These are phyloP conservation scores for Luscinia megarhynchos DNA, from an alignment of 2,797 vertebrate genomes.

Conservation along the genomic window DNA sequence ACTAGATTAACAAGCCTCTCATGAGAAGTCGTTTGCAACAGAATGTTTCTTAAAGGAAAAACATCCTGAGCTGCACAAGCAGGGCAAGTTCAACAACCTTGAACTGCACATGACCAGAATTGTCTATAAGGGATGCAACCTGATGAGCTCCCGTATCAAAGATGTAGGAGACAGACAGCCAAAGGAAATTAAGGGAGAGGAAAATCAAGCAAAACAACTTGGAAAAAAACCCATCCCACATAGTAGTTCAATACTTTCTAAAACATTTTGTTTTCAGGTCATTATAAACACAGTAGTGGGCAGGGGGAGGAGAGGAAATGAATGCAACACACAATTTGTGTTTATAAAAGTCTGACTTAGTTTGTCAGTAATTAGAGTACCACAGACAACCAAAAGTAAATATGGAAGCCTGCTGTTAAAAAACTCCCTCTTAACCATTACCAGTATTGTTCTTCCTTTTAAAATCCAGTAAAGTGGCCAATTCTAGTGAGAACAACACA, in stretches of 20 bases:
- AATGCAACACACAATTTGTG: accelerated
- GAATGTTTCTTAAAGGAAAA: background rate
- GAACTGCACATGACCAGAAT: background rate
- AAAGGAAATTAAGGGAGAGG: background rate
- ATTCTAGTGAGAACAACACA: background rate
- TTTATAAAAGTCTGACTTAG: background rate
- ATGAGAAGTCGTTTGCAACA: background rate
- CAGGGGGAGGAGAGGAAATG: background rate
- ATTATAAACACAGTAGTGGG: background rate
- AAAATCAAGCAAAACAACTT: background rate
- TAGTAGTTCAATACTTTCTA: background rate
- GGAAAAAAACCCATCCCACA: accelerated
- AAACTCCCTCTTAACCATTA: accelerated
- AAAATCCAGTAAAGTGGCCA: background rate
- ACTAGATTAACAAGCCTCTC: background rate
- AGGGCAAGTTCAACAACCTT: background rate
- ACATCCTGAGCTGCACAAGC: background rate
- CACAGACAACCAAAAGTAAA: background rate
- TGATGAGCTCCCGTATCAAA: background rate
- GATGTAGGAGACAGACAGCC: background rate
- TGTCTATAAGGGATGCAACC: background rate
- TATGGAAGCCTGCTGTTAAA: accelerated
- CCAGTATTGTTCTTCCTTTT: background rate
- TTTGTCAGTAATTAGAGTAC: background rate
- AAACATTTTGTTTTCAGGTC: background rate